Base-by-base conservation (phyloP, 2,113 vertebrate species). In the Phylloscopus trochiloides region DNA sequence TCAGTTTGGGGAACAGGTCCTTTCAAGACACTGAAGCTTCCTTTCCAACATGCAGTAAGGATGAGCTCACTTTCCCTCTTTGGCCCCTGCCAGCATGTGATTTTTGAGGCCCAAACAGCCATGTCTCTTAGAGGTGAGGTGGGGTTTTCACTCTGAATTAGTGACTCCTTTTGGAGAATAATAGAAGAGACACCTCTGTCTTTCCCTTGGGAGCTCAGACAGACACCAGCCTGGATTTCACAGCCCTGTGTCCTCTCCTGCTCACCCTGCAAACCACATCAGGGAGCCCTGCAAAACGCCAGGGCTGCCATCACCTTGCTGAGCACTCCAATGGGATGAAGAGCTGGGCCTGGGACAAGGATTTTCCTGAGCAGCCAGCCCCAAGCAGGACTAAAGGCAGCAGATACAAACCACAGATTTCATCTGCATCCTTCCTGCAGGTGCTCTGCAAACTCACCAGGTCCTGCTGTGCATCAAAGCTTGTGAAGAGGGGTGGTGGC, bases 171-270 rank as follows among this genome's bases (percentile, higher is more conserved):
- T 34, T 59, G 45, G 40, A 75, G 54, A 73, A 31, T 4, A 0
- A 0, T 47, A 36, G 31, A 73, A 45, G 34, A 55, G 10, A 47
- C 6, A 34, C 3, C 7, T 12, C 72, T 0, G 0, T 51, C 32
- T n/a, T 63, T 71, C 29, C 17, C 10, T 40, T 38, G 17, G 0
- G 6, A 79, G 32, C 13, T 66, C 51, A 45, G 54, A 17, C 17
- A 26, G n/a, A 47, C 45, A 21, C 21, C 26, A 76, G 62, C 4
- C 31, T 87, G 59, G 5, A 26, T 74, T 89, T 80, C 38, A 36
- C 4, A 66, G 52, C 25, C 28, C 25, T 38, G 3, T 34, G 62
- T 26, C 5, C 32, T 68, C n/a, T 51, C 34, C 42, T 66, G 21
- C 57, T 71, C 1, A 1, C 3, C 10, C 26, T 70, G 66, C 13